Conservation (phyloP, 2,797 vertebrate genomes). For the Peromyscus attwateri region DNA sequence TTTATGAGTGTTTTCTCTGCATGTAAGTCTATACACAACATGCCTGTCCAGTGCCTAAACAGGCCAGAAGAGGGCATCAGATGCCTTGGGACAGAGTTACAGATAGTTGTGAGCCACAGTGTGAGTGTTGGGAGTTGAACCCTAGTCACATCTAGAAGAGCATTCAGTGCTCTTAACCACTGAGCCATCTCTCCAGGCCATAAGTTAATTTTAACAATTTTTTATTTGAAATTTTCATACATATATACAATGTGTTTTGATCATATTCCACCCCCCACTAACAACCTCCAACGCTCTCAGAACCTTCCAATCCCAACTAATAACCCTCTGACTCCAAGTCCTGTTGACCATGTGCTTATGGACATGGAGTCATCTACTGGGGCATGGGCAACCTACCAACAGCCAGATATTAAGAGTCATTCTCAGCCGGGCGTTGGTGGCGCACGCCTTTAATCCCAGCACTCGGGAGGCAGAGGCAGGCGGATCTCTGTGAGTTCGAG, state of each 20-base stretch:
- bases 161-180: not conserved
- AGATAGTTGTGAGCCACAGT: not conserved
- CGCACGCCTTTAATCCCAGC: too few species aligned
- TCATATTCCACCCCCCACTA: not conserved
- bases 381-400: not conserved
- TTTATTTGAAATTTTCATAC: not conserved
- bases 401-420: not conserved
- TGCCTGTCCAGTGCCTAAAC: not conserved
- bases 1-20: not conserved
- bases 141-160: not conserved
- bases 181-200: not conserved
- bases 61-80: not conserved
- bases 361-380: not conserved
- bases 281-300: not conserved
- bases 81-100: not conserved
- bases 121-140: not conserved
- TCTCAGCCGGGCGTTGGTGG: too few species aligned
- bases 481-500: too few species aligned
- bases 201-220: not conserved
- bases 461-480: too few species aligned
- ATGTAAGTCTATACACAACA: not conserved
- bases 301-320: not conserved
- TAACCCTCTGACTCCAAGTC: not conserved
- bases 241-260: not conserved
- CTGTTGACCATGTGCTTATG: not conserved